Evolutionary conservation across 2,113 vertebrate genomes (phyloP), one percentile per base, ranked within the genome.

Genomic region (Sylvilagus bachmani): DNA sequence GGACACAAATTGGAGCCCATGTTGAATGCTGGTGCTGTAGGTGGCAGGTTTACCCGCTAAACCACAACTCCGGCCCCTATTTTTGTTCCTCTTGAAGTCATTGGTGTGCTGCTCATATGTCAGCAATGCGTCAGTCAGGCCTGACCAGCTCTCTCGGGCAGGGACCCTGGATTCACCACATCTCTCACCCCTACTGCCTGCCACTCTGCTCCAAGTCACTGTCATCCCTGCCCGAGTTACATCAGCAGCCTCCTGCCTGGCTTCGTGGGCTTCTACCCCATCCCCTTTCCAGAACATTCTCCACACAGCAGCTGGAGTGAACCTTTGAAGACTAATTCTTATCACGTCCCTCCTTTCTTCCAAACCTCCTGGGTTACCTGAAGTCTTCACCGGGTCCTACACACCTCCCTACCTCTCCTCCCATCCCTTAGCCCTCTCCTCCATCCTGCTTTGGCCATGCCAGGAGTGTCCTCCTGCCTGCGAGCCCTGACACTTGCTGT

Each of bases 41-140:
- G 44, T 44, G 44, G 44, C 44, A 6, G 44, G 44, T 44, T 44
- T 44, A 44, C 44, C 44, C 44, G 44, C 44, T 44, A 44, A 44
- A 6, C 44, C 44, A 6, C 44, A 44, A 7, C 44, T 6, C 44
- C 6, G 44, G 44, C 44, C 44, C 44, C 44, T 44, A 44, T 44
- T 44, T 44, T 44, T 44, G 44, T 44, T 44, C 44, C 44, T 44
- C 44, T 44, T 10, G 80, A 81, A 67, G 22, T n/a, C 21, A 25
- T 69, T 85, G 83, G 71, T 64, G 61, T 33, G 36, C 69, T 74
- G 74, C 12, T 86, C 78, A 83, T 14, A 61, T 93, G 64, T 92
- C 27, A 70, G 31, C 84, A 61, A 3, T 86, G 21, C 33, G 51
- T 33, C 36, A 25, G 70, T 5, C 44, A 75, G 80, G 49, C 19